Percentiles rank a stretch among this genome's conserved stretches.
phyloP scores from a whole-genome alignment of 2,113 vertebrate genomes.

The Paramisgurnus dabryanus region DNA sequence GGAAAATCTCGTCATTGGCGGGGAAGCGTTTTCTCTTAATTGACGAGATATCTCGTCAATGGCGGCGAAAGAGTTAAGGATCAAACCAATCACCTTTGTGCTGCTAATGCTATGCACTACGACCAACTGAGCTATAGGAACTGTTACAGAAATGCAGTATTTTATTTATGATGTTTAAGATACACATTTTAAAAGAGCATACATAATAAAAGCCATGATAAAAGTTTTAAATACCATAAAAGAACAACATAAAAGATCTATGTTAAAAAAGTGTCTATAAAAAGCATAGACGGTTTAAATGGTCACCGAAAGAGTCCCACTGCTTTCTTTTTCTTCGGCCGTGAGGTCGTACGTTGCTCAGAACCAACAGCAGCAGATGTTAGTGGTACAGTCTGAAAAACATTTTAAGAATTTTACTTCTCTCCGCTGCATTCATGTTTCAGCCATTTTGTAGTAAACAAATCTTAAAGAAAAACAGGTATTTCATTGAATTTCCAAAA shows the following conservation, averaged over 20 bases:
- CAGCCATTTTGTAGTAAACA: background rate
- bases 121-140: background rate
- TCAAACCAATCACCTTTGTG: too few species aligned
- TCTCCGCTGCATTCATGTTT: background rate
- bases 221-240: background rate
- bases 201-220: slow-evolving; percentile 7
- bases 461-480: background rate
- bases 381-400: slow-evolving; percentile 37
- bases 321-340: slow-evolving; percentile 75
- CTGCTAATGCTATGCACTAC: too few species aligned
- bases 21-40: too few species aligned
- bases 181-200: too few species aligned
- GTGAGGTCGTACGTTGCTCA: slow-evolving; percentile 49
- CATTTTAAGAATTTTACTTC: background rate
- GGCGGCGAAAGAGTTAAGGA: too few species aligned
- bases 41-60: too few species aligned
- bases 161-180: slow-evolving; percentile 1
- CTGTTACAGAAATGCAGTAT: background rate
- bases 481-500: background rate
- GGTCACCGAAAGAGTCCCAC: slow-evolving; percentile 71
- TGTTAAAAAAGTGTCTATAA: background rate
- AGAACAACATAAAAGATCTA: slow-evolving; percentile 2
- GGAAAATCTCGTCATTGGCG: too few species aligned
- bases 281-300: background rate
- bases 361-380: slow-evolving; percentile 8